Conservation (phyloP, 2,113 vertebrate species). For the Colaptes auratus region DNA sequence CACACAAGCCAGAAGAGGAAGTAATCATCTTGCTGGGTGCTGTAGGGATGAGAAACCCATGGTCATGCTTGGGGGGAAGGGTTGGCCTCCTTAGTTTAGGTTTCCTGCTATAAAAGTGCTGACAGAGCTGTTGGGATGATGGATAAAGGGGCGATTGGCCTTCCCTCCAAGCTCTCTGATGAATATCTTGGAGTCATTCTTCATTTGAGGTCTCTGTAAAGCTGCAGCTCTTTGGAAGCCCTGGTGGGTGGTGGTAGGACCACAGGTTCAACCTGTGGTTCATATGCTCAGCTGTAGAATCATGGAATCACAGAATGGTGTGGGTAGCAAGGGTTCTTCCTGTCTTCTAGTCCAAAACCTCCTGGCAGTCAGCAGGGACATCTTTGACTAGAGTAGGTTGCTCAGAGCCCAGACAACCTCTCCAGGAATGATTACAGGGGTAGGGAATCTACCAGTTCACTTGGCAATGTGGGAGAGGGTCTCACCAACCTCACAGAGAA, state of each 20-base stretch:
- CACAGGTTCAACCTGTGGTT: too few species aligned
- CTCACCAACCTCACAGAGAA: too few species aligned
- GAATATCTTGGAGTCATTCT: rapidly evolving
- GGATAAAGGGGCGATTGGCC: background rate
- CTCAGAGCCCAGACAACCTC: background rate
- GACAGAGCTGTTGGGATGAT: rapidly evolving
- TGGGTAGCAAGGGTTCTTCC: background rate
- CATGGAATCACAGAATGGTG: too few species aligned
- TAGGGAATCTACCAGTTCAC: too few species aligned
- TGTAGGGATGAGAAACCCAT: background rate
- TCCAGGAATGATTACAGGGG: too few species aligned
- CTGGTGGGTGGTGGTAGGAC: background rate
- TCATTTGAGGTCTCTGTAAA: background rate
- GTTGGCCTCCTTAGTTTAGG: background rate
- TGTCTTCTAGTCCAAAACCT: background rate
- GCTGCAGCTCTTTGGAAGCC: background rate
- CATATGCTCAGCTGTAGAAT: too few species aligned
- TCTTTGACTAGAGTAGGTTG: background rate
- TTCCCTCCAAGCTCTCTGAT: background rate
- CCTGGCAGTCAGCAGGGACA: background rate
- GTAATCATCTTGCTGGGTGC: background rate
- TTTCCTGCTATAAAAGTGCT: background rate
- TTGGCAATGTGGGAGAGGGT: too few species aligned
- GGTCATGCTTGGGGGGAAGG: background rate
- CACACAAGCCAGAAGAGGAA: rapidly evolving